Base-by-base conservation (phyloP, 1,140 invertebrate species). In the Belonocnema kinseyi region DNA sequence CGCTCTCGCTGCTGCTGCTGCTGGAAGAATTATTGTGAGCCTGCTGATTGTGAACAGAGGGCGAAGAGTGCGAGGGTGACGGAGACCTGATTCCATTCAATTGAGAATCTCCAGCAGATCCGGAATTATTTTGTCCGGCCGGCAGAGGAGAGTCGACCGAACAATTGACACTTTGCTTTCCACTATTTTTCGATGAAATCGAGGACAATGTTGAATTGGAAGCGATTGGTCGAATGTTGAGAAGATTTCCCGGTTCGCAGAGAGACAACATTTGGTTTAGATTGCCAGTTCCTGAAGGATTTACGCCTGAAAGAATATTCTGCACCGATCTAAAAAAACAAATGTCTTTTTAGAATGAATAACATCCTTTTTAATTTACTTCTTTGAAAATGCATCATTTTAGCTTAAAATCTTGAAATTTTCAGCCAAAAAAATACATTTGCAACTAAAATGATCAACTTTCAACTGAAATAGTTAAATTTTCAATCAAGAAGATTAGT, bases 1-100 rank as follows among this genome's bases (percentile, higher is more conserved):
- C 90, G 85, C 87, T 90, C 71, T 92, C 90, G 33, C 88, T 93
- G 75, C 91, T 92, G 73, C 91, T 93, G 73, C 90, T 92, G 46
- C 90, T 92, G 4, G 90, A 91, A 6, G 89, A 82, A 72, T 90
- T 81, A 77, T 89, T 89, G 16, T 88, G 81, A 26, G 85, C 82
- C 77, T 86, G 84, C 74, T 89, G 86, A 84, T 86, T 85, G 17
- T 89, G 81, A 50, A 83, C 85, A 14, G 85, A 84, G 11, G 87
- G 85, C 5, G 88, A 86, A n/a, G 85, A 87, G 73, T 85, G 86
- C 10, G 85, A 85, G 17, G 85, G 80, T 10, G 83, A 83, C 1
- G 83, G 82, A 14, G 85, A 84, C 53, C 83, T 77, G 72, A 46
- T 71, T 52, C 75, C 82, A 7, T 75, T 58, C 11, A 76, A 77